Evolutionary conservation across 2,113 vertebrate genomes (phyloP).

Genomic region (Vicugna pacos): DNA sequence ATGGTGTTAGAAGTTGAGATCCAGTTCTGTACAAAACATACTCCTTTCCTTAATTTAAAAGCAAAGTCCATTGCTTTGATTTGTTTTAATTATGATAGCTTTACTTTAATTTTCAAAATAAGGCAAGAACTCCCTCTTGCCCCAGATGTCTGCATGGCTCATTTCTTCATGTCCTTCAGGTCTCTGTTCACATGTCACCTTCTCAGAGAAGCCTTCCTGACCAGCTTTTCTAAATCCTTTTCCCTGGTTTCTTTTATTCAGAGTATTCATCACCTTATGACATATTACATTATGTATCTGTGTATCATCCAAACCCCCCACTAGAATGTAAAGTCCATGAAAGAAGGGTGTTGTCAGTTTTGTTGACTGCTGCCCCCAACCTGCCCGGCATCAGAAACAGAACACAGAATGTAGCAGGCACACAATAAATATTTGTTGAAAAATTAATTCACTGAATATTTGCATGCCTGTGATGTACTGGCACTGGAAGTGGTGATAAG

Average conservation of each 20-base stretch:
- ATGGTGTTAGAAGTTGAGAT: neutral
- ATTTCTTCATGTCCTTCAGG: neutral
- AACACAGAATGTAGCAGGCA: neutral
- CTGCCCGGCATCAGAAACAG: neutral
- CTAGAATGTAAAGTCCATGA: neutral
- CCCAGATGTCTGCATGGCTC: neutral
- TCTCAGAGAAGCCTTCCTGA: neutral
- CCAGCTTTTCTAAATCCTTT: neutral
- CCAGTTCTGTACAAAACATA: neutral
- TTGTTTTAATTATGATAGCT: neutral
- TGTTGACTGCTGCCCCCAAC: neutral
- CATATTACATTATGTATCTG: neutral
- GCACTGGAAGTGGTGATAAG: neutral
- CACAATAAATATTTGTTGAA: constrained; percentile 4
- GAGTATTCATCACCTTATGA: neutral
- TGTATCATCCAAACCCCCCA: neutral
- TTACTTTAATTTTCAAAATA: constrained; percentile 11
- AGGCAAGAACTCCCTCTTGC: neutral
- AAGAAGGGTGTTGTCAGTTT: neutral
- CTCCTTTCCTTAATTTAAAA: neutral
- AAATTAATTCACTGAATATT: neutral
- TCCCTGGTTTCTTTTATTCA: neutral
- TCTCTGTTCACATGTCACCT: neutral
- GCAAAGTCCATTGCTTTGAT: neutral
- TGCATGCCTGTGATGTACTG: neutral